Conservation (phyloP, 2,113 vertebrate species). For the Pelobates fuscus region DNA sequence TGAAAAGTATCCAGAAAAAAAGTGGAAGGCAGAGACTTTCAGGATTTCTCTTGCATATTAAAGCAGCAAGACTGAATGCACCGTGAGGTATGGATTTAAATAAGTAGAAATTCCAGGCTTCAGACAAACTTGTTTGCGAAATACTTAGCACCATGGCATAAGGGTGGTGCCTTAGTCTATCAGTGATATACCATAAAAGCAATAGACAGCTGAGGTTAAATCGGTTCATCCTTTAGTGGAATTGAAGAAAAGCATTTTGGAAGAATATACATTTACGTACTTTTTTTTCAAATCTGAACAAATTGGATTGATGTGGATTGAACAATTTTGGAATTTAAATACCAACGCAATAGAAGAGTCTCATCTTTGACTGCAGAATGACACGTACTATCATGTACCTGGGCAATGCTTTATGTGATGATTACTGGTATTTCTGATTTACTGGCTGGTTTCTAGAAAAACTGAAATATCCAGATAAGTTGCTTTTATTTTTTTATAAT, state of each 20-base stretch:
- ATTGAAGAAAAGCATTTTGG: constrained; percentile 15
- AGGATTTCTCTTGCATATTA: background rate
- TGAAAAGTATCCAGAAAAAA: constrained; percentile 21
- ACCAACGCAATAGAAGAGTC: background rate
- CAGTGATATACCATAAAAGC: background rate
- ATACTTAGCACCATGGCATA: constrained; percentile 10
- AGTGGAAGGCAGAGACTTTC: background rate
- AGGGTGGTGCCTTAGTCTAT: constrained; percentile 28
- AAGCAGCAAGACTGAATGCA: background rate
- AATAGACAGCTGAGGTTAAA: constrained; percentile 19
- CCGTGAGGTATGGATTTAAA: constrained; percentile 8
- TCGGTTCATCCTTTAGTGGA: constrained; percentile 13
- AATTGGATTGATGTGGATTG: background rate
- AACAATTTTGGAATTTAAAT: constrained; percentile 5
- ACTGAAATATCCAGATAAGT: background rate
- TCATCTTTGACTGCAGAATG: constrained; percentile 21
- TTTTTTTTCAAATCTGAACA: constrained; percentile 4
- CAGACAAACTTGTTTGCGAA: constrained; percentile 22
- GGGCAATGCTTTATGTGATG: background rate
- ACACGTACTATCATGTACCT: constrained; percentile 13
- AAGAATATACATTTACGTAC: background rate
- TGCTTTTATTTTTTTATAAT: background rate
- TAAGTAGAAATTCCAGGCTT: constrained; percentile 14
- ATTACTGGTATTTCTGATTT: constrained; percentile 9
- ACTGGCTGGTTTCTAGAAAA: background rate